Percentiles rank a stretch among this genome's conserved stretches.
Evolutionary conservation across 2,113 vertebrate genomes (phyloP).

Genomic region (Pachycephala philippinensis): DNA sequence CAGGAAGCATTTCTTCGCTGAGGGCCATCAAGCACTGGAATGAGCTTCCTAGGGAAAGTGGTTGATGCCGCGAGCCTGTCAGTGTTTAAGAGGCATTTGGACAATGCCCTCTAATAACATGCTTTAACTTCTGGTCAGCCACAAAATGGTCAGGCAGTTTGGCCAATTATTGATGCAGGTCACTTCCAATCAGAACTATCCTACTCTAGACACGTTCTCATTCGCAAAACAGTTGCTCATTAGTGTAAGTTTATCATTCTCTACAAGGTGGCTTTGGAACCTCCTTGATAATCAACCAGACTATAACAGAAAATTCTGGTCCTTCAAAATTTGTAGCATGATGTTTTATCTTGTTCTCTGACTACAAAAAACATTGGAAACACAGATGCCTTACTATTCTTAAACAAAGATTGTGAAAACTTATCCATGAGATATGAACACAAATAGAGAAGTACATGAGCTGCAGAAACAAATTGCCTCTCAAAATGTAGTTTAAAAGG

Average conservation of each 20-base stretch:
- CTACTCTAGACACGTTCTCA: neutral
- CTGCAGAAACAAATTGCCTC: neutral
- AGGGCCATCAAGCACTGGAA: neutral
- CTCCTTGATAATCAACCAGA: neutral
- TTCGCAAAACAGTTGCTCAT: neutral
- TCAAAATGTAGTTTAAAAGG: neutral
- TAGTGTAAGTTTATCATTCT: neutral
- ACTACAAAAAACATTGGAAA: neutral
- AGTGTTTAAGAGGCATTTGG: neutral
- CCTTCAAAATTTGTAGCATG: neutral
- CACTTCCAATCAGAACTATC: neutral
- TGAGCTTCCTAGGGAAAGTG: neutral
- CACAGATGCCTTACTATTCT: neutral
- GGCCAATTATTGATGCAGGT: neutral
- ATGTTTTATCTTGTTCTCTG: neutral
- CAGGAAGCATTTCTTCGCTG: neutral
- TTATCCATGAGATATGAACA: neutral
- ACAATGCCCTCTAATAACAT: neutral
- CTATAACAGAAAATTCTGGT: neutral
- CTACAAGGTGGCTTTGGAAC: neutral
- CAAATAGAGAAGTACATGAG: neutral
- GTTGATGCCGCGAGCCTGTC: rapidly evolving
- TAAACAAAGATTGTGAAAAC: neutral
- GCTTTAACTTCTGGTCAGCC: neutral
- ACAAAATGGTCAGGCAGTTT: neutral